Base-by-base conservation (phyloP, 2,888 invertebrate genomes). In the Ectobius pallidus region DNA sequence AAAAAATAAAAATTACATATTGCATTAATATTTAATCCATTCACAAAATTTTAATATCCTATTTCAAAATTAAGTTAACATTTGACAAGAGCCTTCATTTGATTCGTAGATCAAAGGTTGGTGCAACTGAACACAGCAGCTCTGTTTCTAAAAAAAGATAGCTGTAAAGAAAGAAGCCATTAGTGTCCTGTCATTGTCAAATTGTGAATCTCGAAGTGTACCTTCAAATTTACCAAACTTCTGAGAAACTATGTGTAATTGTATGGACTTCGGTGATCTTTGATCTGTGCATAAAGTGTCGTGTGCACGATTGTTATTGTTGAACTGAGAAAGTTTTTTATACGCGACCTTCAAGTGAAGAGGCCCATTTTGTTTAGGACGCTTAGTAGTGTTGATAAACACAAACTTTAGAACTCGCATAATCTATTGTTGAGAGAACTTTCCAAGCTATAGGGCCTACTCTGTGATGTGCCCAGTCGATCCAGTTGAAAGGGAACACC, bases 381-480 rank as follows among this genome's bases (percentile, higher is more conserved):
- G 58, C 58, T 58, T 46, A 20, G n/a, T 25, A 32, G 58, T 58
- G 58, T 58, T 58, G 25, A 32, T 58, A 58, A 58, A 58, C 58
- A 58, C 58, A 7, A 3, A 58, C 16, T 27, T 25, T 30, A 30
- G n/a, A 58, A 18, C 30, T 4, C 16, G 14, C 16, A 30, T 16
- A 30, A 11, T 1, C n/a, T 4, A 25, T 25, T 58, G 30, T 58
- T 30, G 30, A n/a, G 30, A 30, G 58, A 58, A 58, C 58, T 32
- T 58, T 6, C n/a, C 2, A 25, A 22, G 27, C 11, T 30, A 58
- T 58, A 9, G 22, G 18, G 63, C 49, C 55, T 52, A 46, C 18
- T 70, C 74, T 79, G 79, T 78, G 72, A 79, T 79, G 79, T 78
- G 76, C 78, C 77, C 77, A 76, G 72, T 72, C 75, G 72, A 75